Percentiles rank a stretch among this genome's conserved stretches.
These are phyloP conservation scores for Zenarchopterus dispar DNA, from an alignment of 2,797 vertebrate genomes.

Conservation along the genomic window DNA sequence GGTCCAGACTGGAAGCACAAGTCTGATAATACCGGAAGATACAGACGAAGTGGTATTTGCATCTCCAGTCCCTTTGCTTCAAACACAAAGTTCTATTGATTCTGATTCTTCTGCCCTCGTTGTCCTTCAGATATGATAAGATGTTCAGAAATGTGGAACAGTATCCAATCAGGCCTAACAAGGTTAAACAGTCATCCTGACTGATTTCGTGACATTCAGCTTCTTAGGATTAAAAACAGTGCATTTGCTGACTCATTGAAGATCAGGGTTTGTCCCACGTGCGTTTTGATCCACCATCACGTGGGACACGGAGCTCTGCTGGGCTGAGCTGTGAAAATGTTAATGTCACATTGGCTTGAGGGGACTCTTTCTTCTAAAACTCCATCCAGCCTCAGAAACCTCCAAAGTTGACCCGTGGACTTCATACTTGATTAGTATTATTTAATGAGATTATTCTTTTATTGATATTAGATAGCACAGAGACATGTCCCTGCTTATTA, in stretches of 20 bases:
- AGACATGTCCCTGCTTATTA: slow-evolving; percentile 25
- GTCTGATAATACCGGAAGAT: slow-evolving; percentile 10
- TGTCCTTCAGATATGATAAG: background rate
- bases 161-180: too few species aligned
- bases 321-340: background rate
- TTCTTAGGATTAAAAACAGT: slow-evolving; percentile 12
- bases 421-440: too few species aligned
- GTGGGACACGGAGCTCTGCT: background rate
- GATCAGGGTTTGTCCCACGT: background rate
- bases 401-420: too few species aligned
- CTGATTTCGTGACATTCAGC: background rate
- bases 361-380: background rate
- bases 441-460: too few species aligned
- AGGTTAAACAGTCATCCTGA: too few species aligned
- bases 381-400: too few species aligned
- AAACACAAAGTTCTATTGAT: background rate
- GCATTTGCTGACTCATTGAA: background rate
- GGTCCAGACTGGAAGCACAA: slow-evolving; percentile 12
- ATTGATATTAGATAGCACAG: too few species aligned
- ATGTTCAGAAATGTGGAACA: background rate
- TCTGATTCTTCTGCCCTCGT: background rate
- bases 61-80: too few species aligned
- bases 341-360: background rate
- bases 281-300: slow-evolving; percentile 3
- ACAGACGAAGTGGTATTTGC: background rate